phyloP scores from a whole-genome alignment of 2,113 vertebrate species.

The Haliaeetus leucogaster region DNA sequence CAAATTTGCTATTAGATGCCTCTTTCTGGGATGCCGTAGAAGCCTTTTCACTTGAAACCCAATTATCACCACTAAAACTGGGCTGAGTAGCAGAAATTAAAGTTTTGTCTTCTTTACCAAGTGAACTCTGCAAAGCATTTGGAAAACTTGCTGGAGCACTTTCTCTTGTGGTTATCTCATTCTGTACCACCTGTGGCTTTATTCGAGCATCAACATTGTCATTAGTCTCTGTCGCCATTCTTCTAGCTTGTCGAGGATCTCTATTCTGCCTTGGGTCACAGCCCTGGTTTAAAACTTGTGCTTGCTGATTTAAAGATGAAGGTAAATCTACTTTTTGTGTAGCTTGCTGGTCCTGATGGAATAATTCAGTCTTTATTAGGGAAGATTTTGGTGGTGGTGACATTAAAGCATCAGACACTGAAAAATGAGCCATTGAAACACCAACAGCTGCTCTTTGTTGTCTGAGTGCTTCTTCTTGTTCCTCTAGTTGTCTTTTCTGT shows the following conservation, averaged over 20 bases:
- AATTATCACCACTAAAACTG: slow-evolving; percentile 27
- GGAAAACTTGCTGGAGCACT: not conserved
- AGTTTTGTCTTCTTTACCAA: slow-evolving; percentile 46
- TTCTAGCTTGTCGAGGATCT: slow-evolving; percentile 84
- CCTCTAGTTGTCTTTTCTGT: slow-evolving; percentile 90
- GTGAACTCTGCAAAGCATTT: not conserved
- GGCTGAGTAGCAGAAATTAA: not conserved
- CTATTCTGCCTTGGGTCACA: slow-evolving; percentile 85
- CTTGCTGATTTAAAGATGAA: slow-evolving; percentile 42
- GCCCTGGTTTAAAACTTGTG: slow-evolving; percentile 75
- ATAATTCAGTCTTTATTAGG: slow-evolving; percentile 74
- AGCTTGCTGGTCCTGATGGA: slow-evolving; percentile 79
- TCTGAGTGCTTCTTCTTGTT: slow-evolving; percentile 91
- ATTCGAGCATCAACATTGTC: slow-evolving; percentile 13
- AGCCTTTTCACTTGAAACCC: slow-evolving; percentile 51
- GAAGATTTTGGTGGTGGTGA: slow-evolving; percentile 85
- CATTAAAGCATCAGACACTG: slow-evolving; percentile 90
- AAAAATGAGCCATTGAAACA: slow-evolving; percentile 95
- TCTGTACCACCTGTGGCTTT: not conserved
- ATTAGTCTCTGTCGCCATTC: slow-evolving; percentile 58
- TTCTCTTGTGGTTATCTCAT: not conserved
- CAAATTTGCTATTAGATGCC: slow-evolving; percentile 16
- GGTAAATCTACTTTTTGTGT: slow-evolving; percentile 70
- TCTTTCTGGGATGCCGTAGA: not conserved
- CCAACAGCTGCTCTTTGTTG: slow-evolving; percentile 93